phyloP scores from a whole-genome alignment of 2,888 invertebrate species.

The Subacronicta megacephala region DNA sequence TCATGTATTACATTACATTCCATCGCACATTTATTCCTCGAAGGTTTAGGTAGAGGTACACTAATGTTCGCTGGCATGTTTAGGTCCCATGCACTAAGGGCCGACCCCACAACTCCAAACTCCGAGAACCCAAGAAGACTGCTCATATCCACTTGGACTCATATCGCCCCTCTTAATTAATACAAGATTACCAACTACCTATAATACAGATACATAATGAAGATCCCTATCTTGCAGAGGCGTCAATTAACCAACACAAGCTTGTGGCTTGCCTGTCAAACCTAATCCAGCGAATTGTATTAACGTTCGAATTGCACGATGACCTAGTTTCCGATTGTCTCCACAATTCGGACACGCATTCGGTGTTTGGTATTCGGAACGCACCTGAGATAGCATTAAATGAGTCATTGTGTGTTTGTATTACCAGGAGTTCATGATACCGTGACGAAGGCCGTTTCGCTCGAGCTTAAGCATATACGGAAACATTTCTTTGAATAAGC shows the following conservation, averaged over 20 bases:
- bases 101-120: too few species aligned
- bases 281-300: constrained; percentile 52
- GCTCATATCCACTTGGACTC: too few species aligned
- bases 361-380: constrained; percentile 52
- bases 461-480: constrained; percentile 20
- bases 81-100: too few species aligned
- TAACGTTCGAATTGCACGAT: constrained; percentile 50
- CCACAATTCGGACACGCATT: constrained; percentile 56
- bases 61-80: too few species aligned
- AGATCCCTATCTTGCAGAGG: constrained; percentile 19
- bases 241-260: constrained; percentile 29
- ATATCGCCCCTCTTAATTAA: neutral
- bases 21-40: too few species aligned
- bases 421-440: constrained; percentile 40
- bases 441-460: constrained; percentile 45
- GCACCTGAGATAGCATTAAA: constrained; percentile 58
- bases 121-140: too few species aligned
- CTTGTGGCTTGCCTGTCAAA: constrained; percentile 39
- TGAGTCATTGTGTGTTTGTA: constrained; percentile 57
- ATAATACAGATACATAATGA: constrained; percentile 23
- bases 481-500: constrained; percentile 39
- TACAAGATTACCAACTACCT: too few species aligned
- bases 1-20: too few species aligned
- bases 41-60: too few species aligned
- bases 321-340: constrained; percentile 60